Percentiles rank a stretch among this genome's conserved stretches.
These are phyloP conservation scores for Pelobates cultripes DNA, from an alignment of 2,797 vertebrate species.

Conservation along the genomic window DNA sequence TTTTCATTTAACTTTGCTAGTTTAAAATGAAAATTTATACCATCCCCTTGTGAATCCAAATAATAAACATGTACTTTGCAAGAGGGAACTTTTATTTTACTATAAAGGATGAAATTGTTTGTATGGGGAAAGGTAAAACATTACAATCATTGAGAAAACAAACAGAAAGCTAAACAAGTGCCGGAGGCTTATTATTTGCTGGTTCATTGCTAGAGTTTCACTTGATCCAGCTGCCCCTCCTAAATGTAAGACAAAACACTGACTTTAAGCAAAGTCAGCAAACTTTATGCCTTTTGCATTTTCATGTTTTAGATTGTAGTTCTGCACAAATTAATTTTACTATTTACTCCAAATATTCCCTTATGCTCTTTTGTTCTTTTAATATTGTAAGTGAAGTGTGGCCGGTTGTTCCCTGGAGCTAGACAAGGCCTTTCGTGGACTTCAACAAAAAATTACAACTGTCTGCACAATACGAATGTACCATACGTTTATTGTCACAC, in stretches of 20 bases:
- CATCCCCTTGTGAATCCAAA: not conserved
- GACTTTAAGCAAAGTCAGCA: slow-evolving; percentile 32
- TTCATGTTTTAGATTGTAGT: slow-evolving; percentile 27
- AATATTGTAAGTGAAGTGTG: not conserved
- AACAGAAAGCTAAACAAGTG: slow-evolving; percentile 16
- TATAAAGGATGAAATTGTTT: not conserved
- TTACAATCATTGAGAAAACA: too few species aligned
- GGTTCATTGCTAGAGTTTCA: slow-evolving; percentile 39
- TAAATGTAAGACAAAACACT: slow-evolving; percentile 9
- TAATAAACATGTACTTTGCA: not conserved
- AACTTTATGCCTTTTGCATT: slow-evolving; percentile 44
- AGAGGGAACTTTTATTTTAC: not conserved
- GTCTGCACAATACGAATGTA: too few species aligned
- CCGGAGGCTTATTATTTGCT: slow-evolving; percentile 44
- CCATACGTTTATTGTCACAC: too few species aligned
- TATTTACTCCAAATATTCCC: slow-evolving; percentile 38
- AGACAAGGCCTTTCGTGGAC: not conserved
- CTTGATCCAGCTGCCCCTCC: slow-evolving; percentile 29
- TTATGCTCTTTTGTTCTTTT: slow-evolving; percentile 8
- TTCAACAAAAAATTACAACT: too few species aligned
- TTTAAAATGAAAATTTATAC: not conserved
- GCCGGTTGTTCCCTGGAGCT: not conserved
- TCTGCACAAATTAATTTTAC: slow-evolving; percentile 17
- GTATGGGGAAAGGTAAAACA: not conserved
- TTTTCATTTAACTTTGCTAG: too few species aligned